Evolutionary conservation across 2,888 invertebrate species (phyloP).

Genomic region (Branchipolynoe longqiensis): DNA sequence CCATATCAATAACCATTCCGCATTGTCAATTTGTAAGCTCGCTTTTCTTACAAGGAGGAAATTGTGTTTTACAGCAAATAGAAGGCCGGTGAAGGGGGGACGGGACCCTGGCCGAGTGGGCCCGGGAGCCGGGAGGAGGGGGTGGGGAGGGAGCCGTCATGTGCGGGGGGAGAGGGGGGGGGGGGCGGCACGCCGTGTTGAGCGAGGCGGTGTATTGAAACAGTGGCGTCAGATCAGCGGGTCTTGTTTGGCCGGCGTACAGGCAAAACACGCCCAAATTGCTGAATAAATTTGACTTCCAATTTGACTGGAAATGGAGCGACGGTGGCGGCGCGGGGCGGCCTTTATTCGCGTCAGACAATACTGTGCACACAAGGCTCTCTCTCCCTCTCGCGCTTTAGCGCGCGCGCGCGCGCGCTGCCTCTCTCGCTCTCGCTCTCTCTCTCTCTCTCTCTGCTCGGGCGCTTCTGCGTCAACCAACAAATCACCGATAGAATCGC

Average conservation of each 20-base stretch:
- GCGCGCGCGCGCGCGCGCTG: no score
- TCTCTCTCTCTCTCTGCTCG: no score
- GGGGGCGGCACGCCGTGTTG: conserved; percentile 19
- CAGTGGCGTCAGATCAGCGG: conserved; percentile 55
- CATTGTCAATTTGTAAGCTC: conserved; percentile 58
- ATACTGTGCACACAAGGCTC: conserved; percentile 43
- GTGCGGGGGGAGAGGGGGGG: conserved; percentile 25
- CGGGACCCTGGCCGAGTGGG: neutral
- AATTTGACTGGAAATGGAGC: conserved; percentile 57
- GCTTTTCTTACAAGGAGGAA: conserved; percentile 58
- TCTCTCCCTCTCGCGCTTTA: no score
- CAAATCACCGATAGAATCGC: no score
- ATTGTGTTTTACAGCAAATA: conserved; percentile 59
- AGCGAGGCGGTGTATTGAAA: conserved; percentile 39
- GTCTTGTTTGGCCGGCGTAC: conserved; percentile 48
- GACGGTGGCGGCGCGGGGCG: neutral
- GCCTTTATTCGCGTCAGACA: conserved; percentile 52
- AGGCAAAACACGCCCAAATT: conserved; percentile 56
- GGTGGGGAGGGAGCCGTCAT: neutral
- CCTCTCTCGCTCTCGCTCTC: no score
- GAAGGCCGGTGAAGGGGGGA: neutral
- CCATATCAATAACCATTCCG: conserved; percentile 52
- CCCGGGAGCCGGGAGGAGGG: neutral
- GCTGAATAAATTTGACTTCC: conserved; percentile 57
- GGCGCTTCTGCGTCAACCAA: no score